Conservation (phyloP, 1,140 invertebrate genomes). For the Macrosteles quadrilineatus region DNA sequence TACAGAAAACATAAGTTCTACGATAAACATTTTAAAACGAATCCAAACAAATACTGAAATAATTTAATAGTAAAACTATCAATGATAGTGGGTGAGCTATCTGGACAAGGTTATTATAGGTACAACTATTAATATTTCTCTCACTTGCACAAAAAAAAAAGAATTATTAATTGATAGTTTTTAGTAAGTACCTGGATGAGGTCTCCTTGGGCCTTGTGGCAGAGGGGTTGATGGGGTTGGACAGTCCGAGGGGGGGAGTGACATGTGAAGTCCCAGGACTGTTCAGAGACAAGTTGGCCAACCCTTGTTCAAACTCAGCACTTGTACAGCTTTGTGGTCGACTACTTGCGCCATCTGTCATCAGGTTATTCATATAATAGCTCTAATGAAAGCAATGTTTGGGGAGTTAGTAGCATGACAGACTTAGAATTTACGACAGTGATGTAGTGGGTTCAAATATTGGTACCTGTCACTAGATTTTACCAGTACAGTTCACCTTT, state of each 20-base stretch:
- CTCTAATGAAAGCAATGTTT: neutral
- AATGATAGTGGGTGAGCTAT: too few relatives aligned
- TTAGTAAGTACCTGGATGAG: constrained; percentile 18
- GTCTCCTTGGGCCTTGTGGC: constrained; percentile 58
- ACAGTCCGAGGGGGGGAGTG: constrained; percentile 37
- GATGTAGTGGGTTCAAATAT: too few relatives aligned
- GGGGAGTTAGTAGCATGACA: too few relatives aligned
- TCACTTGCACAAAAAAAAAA: too few relatives aligned
- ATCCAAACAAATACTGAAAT: too few relatives aligned
- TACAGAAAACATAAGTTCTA: constrained; percentile 32
- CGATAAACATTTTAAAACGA: constrained; percentile 36
- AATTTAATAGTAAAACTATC: too few relatives aligned
- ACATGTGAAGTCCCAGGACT: constrained; percentile 42
- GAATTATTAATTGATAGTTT: too few relatives aligned
- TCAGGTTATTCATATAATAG: constrained; percentile 4
- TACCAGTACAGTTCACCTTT: too few relatives aligned
- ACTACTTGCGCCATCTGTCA: constrained; percentile 48
- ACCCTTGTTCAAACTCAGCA: constrained; percentile 64
- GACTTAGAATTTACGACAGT: too few relatives aligned
- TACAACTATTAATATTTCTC: too few relatives aligned
- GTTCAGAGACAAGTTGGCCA: constrained; percentile 55
- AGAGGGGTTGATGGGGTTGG: constrained; percentile 19
- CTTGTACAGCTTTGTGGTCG: constrained; percentile 70
- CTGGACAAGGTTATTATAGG: too few relatives aligned
- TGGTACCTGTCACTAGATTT: too few relatives aligned